Base-by-base conservation (phyloP, 2,888 invertebrate species). In the Harpagoxenus sublaevis region DNA sequence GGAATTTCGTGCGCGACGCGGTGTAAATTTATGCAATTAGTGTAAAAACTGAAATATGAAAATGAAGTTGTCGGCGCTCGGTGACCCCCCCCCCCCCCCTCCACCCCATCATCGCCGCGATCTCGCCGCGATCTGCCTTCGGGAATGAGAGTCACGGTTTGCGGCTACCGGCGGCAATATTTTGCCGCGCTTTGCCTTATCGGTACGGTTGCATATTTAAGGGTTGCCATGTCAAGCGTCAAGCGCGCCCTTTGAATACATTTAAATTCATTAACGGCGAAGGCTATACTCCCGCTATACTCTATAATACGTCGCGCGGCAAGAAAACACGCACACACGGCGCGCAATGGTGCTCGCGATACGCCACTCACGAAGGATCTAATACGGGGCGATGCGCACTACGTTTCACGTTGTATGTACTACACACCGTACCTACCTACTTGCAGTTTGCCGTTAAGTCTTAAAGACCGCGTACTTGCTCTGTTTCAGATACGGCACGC, bases 191-290 rank as follows among this genome's bases (percentile, higher is more conserved):
- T 91, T 92, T 88, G 84, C 88, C 93, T 94, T 94, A 94, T 94
- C 94, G 93, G 89, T 89, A 89, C 86, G 88, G 90, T 92, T 92
- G 94, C 94, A 94, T 94, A 94, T 94, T 94, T 94, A 94, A 94
- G 94, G 94, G 94, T 93, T 93, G 93, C 93, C 94, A 92, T 93
- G 94, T 94, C 94, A 92, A 93, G 93, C 93, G 92, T 92, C 93
- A 93, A 92, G 93, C 93, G 91, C 94, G 93, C 94, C 94, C 94
- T 93, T 94, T 94, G 94, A 94, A 94, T 94, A 94, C 92, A 94
- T 94, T 94, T 94, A 94, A 94, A 94, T 94, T 94, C 93, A 94
- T 94, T 94, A 94, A 91, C 90, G 88, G 89, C 88, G 87, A 86
- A 86, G 86, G 88, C 89, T 89, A 79, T 85, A 87, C 88, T 88